Percentiles rank a stretch among this genome's conserved stretches.
Evolutionary conservation across 2,797 vertebrate species (phyloP).

Genomic region (Smutsia temminckii): DNA sequence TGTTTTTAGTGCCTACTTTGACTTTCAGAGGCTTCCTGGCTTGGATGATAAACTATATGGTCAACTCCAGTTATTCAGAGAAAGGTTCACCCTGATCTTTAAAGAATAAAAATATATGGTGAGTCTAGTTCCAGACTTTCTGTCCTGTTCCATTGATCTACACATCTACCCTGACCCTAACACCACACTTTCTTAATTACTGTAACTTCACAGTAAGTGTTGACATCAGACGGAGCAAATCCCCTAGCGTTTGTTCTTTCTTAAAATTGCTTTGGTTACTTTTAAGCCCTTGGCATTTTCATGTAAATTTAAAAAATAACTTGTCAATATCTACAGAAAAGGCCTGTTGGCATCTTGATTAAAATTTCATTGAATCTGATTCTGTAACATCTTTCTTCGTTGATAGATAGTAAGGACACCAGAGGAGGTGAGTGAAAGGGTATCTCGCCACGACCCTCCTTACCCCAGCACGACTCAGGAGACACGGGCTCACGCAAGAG

Average conservation of each 20-base stretch:
- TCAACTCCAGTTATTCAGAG: too few relatives aligned
- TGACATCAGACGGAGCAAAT: neutral
- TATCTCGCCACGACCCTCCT: too few relatives aligned
- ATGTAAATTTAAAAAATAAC: neutral
- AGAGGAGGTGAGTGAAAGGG: too few relatives aligned
- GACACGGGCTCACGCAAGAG: too few relatives aligned
- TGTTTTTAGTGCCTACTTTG: neutral
- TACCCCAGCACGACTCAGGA: too few relatives aligned
- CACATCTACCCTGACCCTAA: neutral
- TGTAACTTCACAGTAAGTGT: neutral
- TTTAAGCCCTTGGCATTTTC: conserved; percentile 20
- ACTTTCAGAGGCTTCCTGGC: too few relatives aligned
- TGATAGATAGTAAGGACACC: too few relatives aligned
- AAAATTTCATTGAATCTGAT: neutral
- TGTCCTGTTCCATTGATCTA: neutral
- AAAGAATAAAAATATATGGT: neutral
- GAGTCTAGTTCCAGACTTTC: neutral
- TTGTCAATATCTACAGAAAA: neutral
- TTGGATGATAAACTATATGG: too few relatives aligned
- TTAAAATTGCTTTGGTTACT: neutral
- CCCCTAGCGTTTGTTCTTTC: neutral
- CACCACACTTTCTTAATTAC: neutral
- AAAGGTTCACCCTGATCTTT: too few relatives aligned
- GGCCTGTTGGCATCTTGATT: neutral
- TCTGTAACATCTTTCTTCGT: too few relatives aligned